phyloP scores from a whole-genome alignment of 2,888 invertebrate species.

The Gari tellinella region DNA sequence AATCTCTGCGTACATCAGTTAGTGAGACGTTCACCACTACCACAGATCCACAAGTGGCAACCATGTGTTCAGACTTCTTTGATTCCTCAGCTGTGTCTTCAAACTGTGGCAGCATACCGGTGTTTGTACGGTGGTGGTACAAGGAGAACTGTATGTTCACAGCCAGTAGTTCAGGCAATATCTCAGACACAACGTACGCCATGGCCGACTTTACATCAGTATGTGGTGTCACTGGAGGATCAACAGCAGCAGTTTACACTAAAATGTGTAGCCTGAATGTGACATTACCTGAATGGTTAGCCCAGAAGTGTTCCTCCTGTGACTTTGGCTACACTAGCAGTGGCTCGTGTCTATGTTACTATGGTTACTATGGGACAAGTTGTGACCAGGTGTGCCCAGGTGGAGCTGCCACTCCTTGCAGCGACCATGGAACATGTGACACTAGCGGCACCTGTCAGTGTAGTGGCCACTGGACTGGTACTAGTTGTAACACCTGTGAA shows the following conservation, averaged over 20 bases:
- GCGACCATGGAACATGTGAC: slow-evolving; percentile 62
- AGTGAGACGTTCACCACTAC: slow-evolving; percentile 11
- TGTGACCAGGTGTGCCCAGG: slow-evolving; percentile 69
- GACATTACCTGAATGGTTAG: slow-evolving; percentile 59
- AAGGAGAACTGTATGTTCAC: slow-evolving; percentile 54
- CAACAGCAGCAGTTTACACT: slow-evolving; percentile 25
- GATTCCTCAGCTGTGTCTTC: slow-evolving; percentile 34
- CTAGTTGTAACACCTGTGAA: slow-evolving; percentile 59
- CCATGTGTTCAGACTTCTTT: slow-evolving; percentile 59
- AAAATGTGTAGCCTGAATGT: slow-evolving; percentile 46
- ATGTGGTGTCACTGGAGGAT: slow-evolving; percentile 38
- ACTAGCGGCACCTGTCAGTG: slow-evolving; percentile 66
- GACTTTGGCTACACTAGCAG: slow-evolving; percentile 53
- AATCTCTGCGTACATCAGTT: slow-evolving; percentile 24
- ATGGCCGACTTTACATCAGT: slow-evolving; percentile 59
- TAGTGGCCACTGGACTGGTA: slow-evolving; percentile 62
- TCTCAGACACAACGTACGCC: slow-evolving; percentile 42
- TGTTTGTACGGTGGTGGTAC: slow-evolving; percentile 50
- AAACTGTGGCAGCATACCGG: slow-evolving; percentile 49
- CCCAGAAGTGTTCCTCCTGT: slow-evolving; percentile 57
- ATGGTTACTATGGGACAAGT: slow-evolving; percentile 67
- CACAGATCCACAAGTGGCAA: slow-evolving; percentile 27
- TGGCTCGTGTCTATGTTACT: slow-evolving; percentile 61
- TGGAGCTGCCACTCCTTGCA: slow-evolving; percentile 63
- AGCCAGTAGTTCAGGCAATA: slow-evolving; percentile 43